phyloP scores from a whole-genome alignment of 1,140 invertebrate genomes.

The Lucilia cuprina region DNA sequence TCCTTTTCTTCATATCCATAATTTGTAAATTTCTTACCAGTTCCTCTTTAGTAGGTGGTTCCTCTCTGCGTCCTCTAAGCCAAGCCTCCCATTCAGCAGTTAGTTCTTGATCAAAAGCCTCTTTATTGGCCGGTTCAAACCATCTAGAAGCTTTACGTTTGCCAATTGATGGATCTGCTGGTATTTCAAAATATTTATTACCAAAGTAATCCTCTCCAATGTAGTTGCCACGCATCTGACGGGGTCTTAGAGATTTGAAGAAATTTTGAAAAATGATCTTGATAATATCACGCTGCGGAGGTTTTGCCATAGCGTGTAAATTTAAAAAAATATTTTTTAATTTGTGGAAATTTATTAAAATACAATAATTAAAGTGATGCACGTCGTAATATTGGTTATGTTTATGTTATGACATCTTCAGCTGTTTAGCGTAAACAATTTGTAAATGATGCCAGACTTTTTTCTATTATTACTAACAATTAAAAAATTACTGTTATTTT shows the following conservation, averaged over 20 bases:
- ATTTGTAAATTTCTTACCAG: slow-evolving; percentile 73
- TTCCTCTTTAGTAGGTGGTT: slow-evolving; percentile 77
- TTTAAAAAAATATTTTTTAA: slow-evolving; percentile 1
- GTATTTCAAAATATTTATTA: slow-evolving; percentile 83
- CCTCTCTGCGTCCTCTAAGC: slow-evolving; percentile 68
- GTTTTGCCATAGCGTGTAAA: slow-evolving; percentile 48
- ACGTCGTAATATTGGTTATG: slow-evolving; percentile 9
- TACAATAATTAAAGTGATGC: background rate
- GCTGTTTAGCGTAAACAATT: background rate
- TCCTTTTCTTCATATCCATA: slow-evolving; percentile 74
- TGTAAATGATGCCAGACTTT: background rate
- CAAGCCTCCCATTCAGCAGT: slow-evolving; percentile 87
- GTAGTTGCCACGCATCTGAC: slow-evolving; percentile 64
- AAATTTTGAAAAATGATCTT: slow-evolving; percentile 68
- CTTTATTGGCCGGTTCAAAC: slow-evolving; percentile 72
- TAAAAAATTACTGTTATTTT: no score
- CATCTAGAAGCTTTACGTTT: slow-evolving; percentile 71
- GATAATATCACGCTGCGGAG: slow-evolving; percentile 62
- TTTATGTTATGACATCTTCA: slow-evolving; percentile 24
- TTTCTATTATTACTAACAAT: no score
- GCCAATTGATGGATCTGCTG: slow-evolving; percentile 66
- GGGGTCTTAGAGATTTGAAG: slow-evolving; percentile 67
- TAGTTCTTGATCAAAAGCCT: slow-evolving; percentile 72
- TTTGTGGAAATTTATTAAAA: background rate
- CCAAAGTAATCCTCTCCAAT: slow-evolving; percentile 79